Evolutionary conservation across 2,888 invertebrate species (phyloP).

Genomic region (Drosophila nr. fundita): DNA sequence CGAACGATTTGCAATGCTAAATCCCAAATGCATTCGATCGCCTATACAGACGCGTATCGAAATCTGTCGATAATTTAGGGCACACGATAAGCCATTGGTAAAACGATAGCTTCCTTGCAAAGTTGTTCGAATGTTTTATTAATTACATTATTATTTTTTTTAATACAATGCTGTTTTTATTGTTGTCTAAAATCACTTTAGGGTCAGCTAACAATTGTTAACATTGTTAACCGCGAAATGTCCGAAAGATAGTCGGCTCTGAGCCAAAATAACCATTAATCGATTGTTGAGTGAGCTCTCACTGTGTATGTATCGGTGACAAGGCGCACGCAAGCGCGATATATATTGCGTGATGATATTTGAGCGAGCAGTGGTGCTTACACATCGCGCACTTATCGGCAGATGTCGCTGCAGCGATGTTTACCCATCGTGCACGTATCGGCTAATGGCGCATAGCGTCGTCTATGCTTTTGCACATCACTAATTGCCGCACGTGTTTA

Average conservation of each 20-base stretch:
- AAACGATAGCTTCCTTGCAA: not conserved
- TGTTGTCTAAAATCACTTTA: not conserved
- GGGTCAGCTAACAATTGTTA: not conserved
- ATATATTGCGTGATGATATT: not conserved
- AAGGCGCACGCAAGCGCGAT: not conserved
- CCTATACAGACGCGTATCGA: constrained; percentile 1
- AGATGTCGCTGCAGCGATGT: not conserved
- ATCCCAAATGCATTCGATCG: constrained; percentile 13
- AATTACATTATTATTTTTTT: not conserved
- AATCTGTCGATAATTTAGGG: not conserved
- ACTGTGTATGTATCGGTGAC: not conserved
- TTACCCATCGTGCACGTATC: not conserved
- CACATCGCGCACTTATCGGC: not conserved
- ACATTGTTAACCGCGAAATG: not conserved
- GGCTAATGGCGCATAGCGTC: not conserved
- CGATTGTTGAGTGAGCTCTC: not conserved
- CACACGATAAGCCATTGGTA: not conserved
- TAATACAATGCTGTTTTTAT: not conserved
- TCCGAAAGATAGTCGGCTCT: not conserved
- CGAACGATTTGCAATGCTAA: constrained; percentile 21
- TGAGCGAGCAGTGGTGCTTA: not conserved
- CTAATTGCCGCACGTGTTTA: constrained; percentile 34
- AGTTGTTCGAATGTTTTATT: not conserved
- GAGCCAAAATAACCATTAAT: not conserved
- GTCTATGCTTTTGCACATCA: not conserved